Evolutionary conservation across 1,140 invertebrate species (phyloP).

Genomic region (Vanessa atalanta): DNA sequence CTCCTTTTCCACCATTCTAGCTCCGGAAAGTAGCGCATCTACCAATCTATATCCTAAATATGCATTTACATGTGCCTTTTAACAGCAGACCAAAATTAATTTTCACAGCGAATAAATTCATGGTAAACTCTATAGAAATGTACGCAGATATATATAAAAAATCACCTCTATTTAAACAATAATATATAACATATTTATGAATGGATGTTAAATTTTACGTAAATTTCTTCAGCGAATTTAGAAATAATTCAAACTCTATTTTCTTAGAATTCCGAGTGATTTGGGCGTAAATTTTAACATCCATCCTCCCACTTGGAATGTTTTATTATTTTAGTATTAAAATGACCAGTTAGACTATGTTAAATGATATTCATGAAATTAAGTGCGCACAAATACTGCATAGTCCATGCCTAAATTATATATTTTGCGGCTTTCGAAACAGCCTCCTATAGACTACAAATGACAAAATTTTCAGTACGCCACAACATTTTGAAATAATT

Average conservation of each 20-base stretch:
- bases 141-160: constrained; percentile 51
- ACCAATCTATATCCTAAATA: constrained; percentile 76
- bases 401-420: constrained; percentile 52
- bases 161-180: constrained; percentile 46
- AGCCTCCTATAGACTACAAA: constrained; percentile 61
- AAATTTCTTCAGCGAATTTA: background rate
- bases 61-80: constrained; percentile 57
- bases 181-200: constrained; percentile 31
- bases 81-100: constrained; percentile 45
- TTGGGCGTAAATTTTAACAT: constrained; percentile 52
- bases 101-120: constrained; percentile 38
- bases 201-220: constrained; percentile 49
- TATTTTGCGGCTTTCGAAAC: constrained; percentile 56
- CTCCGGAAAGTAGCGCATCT: constrained; percentile 78
- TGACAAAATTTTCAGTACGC: constrained; percentile 34
- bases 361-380: constrained; percentile 42
- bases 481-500: constrained; percentile 39
- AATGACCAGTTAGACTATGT: constrained; percentile 46
- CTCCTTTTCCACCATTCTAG: constrained; percentile 57
- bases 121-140: constrained; percentile 54
- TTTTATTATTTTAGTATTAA: constrained; percentile 40
- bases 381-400: constrained; percentile 55
- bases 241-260: background rate
- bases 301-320: constrained; percentile 59
- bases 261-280: constrained; percentile 9